These are phyloP conservation scores for Palythoa caribaeorum DNA, from an alignment of 92 coral and sea anemone species.

Conservation along the genomic window DNA sequence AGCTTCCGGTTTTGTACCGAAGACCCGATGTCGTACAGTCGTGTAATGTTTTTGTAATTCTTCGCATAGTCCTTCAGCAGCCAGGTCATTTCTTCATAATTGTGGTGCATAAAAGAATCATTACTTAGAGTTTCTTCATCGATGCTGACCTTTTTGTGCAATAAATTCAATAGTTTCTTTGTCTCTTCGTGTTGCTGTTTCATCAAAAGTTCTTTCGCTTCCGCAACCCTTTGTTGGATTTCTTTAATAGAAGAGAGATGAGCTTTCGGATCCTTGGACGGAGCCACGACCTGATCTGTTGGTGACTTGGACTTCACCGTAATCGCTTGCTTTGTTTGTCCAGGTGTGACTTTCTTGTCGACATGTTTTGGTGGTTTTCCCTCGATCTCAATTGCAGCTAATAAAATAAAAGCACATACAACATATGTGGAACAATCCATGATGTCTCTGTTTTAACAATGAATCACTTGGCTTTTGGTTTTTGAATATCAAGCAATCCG, in stretches of 20 bases:
- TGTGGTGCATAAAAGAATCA: slow-evolving; percentile 86
- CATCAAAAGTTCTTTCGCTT: slow-evolving; percentile 49
- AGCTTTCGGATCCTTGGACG: background rate
- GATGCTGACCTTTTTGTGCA: slow-evolving; percentile 33
- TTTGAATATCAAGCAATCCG: background rate
- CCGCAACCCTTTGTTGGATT: slow-evolving; percentile 57
- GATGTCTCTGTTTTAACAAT: background rate
- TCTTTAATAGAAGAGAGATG: slow-evolving; percentile 53
- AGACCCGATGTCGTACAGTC: slow-evolving; percentile 86
- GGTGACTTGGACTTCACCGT: background rate
- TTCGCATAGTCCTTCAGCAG: slow-evolving; percentile 86
- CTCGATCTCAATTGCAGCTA: background rate
- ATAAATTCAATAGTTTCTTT: slow-evolving; percentile 24
- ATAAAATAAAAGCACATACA: background rate
- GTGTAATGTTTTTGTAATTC: slow-evolving; percentile 76
- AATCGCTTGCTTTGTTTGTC: slow-evolving; percentile 34
- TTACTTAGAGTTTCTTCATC: slow-evolving; percentile 69
- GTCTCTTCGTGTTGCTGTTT: slow-evolving; percentile 47
- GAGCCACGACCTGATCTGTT: background rate
- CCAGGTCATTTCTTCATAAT: slow-evolving; percentile 99
- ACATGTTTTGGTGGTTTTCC: slow-evolving; percentile 46
- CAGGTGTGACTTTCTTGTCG: background rate
- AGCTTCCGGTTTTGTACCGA: slow-evolving; percentile 96
- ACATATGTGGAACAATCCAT: slow-evolving; percentile 24
- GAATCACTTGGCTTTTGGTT: background rate